Percentiles rank a stretch among this genome's conserved stretches.
phyloP scores from a whole-genome alignment of 2,113 vertebrate species.

The Oceanodroma tethys region DNA sequence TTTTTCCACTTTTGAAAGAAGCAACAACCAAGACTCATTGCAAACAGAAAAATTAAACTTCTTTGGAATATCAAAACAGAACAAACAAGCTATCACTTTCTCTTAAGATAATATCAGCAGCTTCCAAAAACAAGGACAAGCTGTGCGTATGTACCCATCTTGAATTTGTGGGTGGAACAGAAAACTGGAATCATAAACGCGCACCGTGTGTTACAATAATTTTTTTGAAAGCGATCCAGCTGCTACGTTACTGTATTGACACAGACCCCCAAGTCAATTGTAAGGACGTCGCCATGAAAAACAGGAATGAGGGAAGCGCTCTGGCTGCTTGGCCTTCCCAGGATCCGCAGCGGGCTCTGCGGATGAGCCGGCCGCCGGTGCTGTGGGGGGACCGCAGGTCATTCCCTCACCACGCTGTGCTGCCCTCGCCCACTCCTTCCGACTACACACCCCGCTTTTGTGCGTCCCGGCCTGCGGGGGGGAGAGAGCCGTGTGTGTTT shows the following conservation, averaged over 20 bases:
- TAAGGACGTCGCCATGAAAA: not conserved
- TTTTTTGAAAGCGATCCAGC: not conserved
- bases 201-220: not conserved
- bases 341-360: not conserved
- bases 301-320: not conserved
- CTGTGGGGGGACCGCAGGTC: not conserved
- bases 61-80: constrained; percentile 5
- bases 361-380: too few relatives aligned
- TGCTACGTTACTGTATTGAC: not conserved
- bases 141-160: not conserved
- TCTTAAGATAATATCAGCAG: not conserved
- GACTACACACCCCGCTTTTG: not conserved
- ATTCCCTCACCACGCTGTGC: not conserved
- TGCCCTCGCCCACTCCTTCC: not conserved
- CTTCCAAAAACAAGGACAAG: not conserved
- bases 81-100: not conserved
- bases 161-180: not conserved
- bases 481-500: not conserved
- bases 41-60: not conserved
- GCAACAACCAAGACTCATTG: not conserved
- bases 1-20: not conserved
- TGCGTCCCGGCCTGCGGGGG: not conserved
- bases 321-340: not conserved
- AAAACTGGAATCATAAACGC: not conserved
- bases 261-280: not conserved